A percentile compares a stretch with the other conserved stretches of the same genome.
Evolutionary conservation across 2,113 vertebrate genomes (phyloP).

Genomic region (Oenanthe oenanthe): DNA sequence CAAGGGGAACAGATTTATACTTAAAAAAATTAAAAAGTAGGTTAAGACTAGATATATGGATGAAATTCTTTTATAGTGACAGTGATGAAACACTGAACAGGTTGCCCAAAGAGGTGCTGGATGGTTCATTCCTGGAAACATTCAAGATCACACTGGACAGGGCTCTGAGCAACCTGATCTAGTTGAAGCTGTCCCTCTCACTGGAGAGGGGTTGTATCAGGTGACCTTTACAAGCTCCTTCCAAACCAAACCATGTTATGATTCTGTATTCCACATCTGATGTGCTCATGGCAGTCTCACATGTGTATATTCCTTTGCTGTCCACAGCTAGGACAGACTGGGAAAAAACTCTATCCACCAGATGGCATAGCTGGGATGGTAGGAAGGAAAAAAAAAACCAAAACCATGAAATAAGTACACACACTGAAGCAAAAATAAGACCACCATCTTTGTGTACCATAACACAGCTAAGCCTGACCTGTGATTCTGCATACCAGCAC

Average conservation of each 20-base stretch:
- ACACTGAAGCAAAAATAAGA: background rate
- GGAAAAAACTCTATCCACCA: constrained; percentile 46
- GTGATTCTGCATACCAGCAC: background rate
- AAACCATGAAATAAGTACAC: background rate
- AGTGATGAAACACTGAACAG: background rate
- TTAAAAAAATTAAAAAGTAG: background rate
- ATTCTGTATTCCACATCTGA: background rate
- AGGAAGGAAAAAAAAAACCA: background rate
- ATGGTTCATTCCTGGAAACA: background rate
- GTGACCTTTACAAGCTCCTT: background rate
- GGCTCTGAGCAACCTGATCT: background rate
- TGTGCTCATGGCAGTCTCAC: background rate
- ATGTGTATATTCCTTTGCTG: background rate
- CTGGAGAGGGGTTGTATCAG: background rate
- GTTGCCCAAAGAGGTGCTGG: background rate
- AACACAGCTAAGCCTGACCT: background rate
- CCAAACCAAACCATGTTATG: background rate
- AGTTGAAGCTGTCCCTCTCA: background rate
- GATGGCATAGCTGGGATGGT: constrained; percentile 52
- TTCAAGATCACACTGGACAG: background rate
- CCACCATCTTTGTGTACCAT: accelerated
- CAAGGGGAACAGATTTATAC: accelerated
- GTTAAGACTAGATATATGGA: background rate
- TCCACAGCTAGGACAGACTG: background rate
- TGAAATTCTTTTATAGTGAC: background rate